Base-by-base conservation (phyloP, 2,113 vertebrate species). In the Uropsilus gracilis region DNA sequence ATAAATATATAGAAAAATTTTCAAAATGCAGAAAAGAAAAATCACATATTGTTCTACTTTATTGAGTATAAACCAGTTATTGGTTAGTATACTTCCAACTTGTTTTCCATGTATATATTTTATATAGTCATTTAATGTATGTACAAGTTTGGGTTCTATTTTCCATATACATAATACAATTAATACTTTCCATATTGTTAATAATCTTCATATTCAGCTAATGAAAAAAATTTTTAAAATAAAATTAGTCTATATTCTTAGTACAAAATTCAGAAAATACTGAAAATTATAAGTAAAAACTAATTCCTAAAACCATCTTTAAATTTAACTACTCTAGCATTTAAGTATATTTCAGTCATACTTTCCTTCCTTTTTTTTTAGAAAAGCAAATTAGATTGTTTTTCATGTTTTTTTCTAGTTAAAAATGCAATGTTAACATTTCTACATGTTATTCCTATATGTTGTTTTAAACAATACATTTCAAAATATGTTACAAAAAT, bases 401-500 rank as follows among this genome's bases (percentile, higher is more conserved):
- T 53, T 26, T 71, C 18, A 32, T 91, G 20, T 13, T 64, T 94
- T 92, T 82, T 61, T 81, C 13, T 92, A 57, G 75, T 90, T 90
- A 48, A 50, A 86, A 53, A 46, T 94, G 20, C 42, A 94, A 16
- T 66, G 1, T 71, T 71, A 68, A 82, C 30, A 44, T 89, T 89
- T 82, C 10, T 32, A 32, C 42, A 71, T 71, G 44, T 78, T 84
- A 22, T n/a, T 68, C 55, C 66, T 90, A 72, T 42, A 72, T 80
- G 77, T 59, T 69, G 24, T 75, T 92, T 32, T 75, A 80, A 39
- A 34, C 2, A 12, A 32, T 75, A 55, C 28, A 46, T 46, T 89
- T 92, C 3, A 14, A 81, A 89, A 85, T 94, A n/a, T n/a, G n/a
- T n/a, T n/a, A n/a, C n/a, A 48, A 68, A 89, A 76, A 68, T 78